Base-by-base conservation (phyloP, 1,140 invertebrate species). In the Hycleus phaleratus region DNA sequence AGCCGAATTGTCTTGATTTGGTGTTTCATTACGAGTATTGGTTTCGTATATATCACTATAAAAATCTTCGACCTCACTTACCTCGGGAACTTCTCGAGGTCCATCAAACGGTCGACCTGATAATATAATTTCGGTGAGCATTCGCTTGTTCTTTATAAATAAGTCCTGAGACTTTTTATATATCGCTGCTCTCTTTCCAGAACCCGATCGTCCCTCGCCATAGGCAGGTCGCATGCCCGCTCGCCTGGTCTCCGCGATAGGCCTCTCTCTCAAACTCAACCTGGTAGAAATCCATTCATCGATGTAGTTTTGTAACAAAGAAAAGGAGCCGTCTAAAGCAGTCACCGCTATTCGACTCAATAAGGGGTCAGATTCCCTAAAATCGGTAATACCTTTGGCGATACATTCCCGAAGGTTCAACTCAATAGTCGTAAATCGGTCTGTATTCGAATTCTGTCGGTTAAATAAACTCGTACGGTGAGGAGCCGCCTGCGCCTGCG, bases 101-200 rank as follows among this genome's bases (percentile, higher is more conserved):
- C 10, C 12, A 2, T 25, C 7, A 0, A 12, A 10, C 48, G 24
- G 38, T 26, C n/a, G 11, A 18, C 55, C 45, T 2, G 5, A 4
- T 6, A 49, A 49, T 10, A 32, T 49, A 6, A 12, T 38, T 1
- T 39, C 38, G 25, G 9, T 32, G 0, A 49, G 56, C 7, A 26
- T 5, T 4, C 8, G 2, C 24, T 47, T 4, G n/a, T 57, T 57
- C 47, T 57, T 57, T 9, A 5, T 4, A 42, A 5, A 57, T 9
- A 57, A 47, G 46, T 57, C 56, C 26, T 57, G 56, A 3, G 26
- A 7, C 39, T 50, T 57, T 45, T 49, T 50, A 12, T 24, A 57
- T 0, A 1, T 11, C 1, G 56, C 25, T 3, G 40, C 47, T 11
- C 48, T 49, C 8, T 8, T 12, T 2, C n/a, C 26, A 1, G 3